These are phyloP conservation scores for Euthynnus affinis DNA, from an alignment of 2,797 vertebrate genomes.

Conservation along the genomic window DNA sequence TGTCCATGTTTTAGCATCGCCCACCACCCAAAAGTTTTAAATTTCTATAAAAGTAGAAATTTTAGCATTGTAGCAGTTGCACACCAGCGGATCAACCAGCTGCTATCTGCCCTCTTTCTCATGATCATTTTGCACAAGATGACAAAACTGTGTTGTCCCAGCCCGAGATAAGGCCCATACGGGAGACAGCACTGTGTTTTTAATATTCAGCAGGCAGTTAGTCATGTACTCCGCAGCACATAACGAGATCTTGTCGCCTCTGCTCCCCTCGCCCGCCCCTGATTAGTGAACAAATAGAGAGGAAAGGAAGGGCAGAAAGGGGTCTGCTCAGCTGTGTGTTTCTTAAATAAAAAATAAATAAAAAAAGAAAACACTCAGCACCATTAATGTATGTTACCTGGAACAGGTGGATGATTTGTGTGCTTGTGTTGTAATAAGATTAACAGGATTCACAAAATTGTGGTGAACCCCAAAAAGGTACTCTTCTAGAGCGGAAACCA, in stretches of 20 bases:
- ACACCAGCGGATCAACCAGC: constrained; percentile 60
- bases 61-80: constrained; percentile 36
- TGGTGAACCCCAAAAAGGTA: not conserved
- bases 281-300: constrained; percentile 53
- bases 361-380: too few relatives aligned
- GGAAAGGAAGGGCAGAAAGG: not conserved
- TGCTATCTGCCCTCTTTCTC: constrained; percentile 69
- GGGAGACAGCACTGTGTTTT: constrained; percentile 69
- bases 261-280: constrained; percentile 24
- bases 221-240: constrained; percentile 74
- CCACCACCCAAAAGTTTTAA: too few relatives aligned
- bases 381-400: not conserved
- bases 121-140: constrained; percentile 68
- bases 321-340: not conserved
- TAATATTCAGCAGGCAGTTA: constrained; percentile 73
- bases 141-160: constrained; percentile 69
- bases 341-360: too few relatives aligned
- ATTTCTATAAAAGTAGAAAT: constrained; percentile 16
- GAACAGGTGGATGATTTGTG: not conserved
- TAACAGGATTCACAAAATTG: too few relatives aligned
- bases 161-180: constrained; percentile 66
- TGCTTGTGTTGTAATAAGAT: too few relatives aligned
- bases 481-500: not conserved
- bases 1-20: too few relatives aligned
- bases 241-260: constrained; percentile 73